These are phyloP conservation scores for Pogonocichla stellata DNA, from an alignment of 2,113 vertebrate species.

Conservation along the genomic window DNA sequence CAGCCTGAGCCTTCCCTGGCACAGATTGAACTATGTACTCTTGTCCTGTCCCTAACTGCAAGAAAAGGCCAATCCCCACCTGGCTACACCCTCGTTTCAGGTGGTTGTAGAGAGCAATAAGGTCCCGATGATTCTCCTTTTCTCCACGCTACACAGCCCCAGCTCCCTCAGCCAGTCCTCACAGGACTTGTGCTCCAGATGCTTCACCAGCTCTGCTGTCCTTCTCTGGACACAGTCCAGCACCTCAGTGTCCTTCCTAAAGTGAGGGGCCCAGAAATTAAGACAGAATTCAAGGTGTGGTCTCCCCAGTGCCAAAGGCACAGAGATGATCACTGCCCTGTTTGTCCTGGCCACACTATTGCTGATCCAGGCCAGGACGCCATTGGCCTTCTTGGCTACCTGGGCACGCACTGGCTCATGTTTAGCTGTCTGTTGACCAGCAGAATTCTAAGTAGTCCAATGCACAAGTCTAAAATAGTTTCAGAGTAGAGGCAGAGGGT, in stretches of 20 bases:
- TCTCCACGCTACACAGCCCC: background rate
- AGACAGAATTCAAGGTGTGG: background rate
- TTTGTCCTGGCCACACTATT: background rate
- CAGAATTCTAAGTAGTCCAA: background rate
- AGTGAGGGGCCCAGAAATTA: background rate
- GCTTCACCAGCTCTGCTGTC: background rate
- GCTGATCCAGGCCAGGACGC: background rate
- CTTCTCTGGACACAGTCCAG: background rate
- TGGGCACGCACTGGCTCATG: background rate
- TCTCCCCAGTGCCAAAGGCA: background rate
- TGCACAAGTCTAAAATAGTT: background rate
- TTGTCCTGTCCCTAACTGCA: background rate
- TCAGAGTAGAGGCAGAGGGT: background rate
- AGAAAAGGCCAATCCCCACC: background rate
- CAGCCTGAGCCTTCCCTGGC: background rate
- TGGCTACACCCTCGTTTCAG: background rate
- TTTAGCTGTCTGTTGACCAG: background rate
- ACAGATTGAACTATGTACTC: background rate
- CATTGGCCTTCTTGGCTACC: background rate
- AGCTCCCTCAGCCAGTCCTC: background rate
- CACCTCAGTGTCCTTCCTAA: background rate
- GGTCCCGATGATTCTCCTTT: background rate
- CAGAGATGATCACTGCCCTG: background rate
- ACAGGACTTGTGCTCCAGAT: background rate
- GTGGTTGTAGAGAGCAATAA: background rate